A percentile compares a stretch with the other conserved stretches of the same genome.
Evolutionary conservation across 2,888 invertebrate genomes (phyloP).

Genomic region (Phlogophora meticulosa): DNA sequence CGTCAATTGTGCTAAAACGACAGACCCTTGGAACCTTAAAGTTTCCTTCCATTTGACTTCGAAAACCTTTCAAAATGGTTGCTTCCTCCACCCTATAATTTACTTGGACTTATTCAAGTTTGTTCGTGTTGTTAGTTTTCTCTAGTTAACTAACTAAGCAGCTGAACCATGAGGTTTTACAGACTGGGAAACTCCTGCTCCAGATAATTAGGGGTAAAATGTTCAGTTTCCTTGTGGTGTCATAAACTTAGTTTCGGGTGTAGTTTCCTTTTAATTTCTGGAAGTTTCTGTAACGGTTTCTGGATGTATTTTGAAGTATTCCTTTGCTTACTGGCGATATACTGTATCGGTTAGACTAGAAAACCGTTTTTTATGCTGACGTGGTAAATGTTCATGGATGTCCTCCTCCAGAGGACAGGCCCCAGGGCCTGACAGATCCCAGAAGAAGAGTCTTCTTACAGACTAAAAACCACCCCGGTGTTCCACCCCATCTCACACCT

Average conservation of each 20-base stretch:
- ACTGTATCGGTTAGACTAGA: too few relatives aligned
- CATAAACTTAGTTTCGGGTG: constrained; percentile 18
- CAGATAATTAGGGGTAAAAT: constrained; percentile 32
- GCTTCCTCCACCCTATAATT: constrained; percentile 54
- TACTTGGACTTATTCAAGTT: constrained; percentile 52
- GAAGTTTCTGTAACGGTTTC: not conserved
- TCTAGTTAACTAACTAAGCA: constrained; percentile 33
- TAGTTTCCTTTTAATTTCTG: constrained; percentile 7
- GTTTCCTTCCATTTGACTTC: constrained; percentile 47
- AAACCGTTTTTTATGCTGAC: too few relatives aligned
- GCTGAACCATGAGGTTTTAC: constrained; percentile 24
- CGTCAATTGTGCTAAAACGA: constrained; percentile 50
- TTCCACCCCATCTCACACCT: too few relatives aligned
- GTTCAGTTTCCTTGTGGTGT: constrained; percentile 19
- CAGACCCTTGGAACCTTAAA: constrained; percentile 56
- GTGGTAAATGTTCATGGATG: too few relatives aligned
- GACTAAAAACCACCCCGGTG: too few relatives aligned
- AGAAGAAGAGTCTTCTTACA: too few relatives aligned
- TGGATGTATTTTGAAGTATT: not conserved
- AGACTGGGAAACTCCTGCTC: constrained; percentile 22
- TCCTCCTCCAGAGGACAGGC: too few relatives aligned
- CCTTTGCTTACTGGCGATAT: not conserved
- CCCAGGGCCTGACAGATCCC: too few relatives aligned
- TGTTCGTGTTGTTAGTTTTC: constrained; percentile 37
- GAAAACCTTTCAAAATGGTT: constrained; percentile 50